Evolutionary conservation across 1,140 invertebrate species (phyloP), one percentile per base, ranked within the genome.

Genomic region (Trachelipus rathkii): DNA sequence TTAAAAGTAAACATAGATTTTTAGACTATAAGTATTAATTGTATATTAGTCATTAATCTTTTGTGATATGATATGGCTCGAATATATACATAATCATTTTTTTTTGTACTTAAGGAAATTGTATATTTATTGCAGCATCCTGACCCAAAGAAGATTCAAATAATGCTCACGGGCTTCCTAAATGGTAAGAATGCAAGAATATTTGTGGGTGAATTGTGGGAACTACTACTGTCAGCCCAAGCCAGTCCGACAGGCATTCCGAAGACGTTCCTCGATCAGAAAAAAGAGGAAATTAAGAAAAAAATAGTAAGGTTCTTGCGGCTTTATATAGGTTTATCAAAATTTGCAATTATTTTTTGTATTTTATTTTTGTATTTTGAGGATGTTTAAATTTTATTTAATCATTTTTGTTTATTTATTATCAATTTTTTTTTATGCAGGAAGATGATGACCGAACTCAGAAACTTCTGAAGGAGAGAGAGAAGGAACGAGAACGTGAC

Each of bases 91-190:
- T 33, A 33, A 33, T 3, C 6, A 33, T 33, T 3, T 33, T 33
- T 33, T 33, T 1, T 33, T 33, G 6, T 33, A 33, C 6, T 33
- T 33, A 33, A 33, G 6, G 33, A 33, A 33, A 33, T 33, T 33
- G 33, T 33, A 33, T 82, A 79, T 82, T 78, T 82, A 80, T 85
- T 84, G 46, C 84, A 90, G 88, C 85, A 86, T 87, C 95, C 97
- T 23, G 96, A 99, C 88, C 96, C 96, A 53, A 95, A 96, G 85
- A 94, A 97, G 85, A 98, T 99, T 92, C 97, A 99, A 89, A 99
- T 99, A 82, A 99, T 99, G 87, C 87, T 99, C 83, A 99, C 97
- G 50, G 98, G 98, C 11, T 99, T 99, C 86, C 87, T 99, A 43
- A 98, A 99, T 86, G 96, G 95, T 3, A 96, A 95, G 86, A 98